Base-by-base conservation (phyloP, 2,888 invertebrate species). In the Petrolisthes manimaculis region DNA sequence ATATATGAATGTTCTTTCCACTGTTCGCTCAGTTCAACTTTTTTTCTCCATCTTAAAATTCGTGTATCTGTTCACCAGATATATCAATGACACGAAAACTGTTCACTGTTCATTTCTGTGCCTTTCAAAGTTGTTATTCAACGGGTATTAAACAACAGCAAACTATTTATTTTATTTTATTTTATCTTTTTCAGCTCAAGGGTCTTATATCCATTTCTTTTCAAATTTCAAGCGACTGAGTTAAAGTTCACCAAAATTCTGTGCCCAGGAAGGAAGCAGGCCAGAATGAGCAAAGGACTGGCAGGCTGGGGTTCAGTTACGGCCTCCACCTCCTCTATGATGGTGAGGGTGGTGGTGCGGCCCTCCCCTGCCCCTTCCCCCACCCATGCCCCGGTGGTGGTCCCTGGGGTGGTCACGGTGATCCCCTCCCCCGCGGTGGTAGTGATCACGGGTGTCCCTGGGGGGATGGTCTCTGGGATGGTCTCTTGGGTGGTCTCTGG, bases 351-450 rank as follows among this genome's bases (percentile, higher is more conserved):
- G 87, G 51, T 87, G 84, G 80, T 83, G 87, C 3, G 83, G 83
- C 6, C 87, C 87, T 61, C 87, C 87, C n/a, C 87, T 69, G 12
- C 85, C 85, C 5, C 85, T 67, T 37, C 87, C 87, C n/a, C 87
- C 87, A 74, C 87, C 87, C 21, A 87, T 80, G 2, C 87, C 87
- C 14, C 87, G 78, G 74, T 83, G 84, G 75, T 86, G 84, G 75
- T 88, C 83, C 21, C 86, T 83, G 54, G 89, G 84, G 69, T 86
- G 81, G 75, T 89, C 84, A 69, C 88, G 84, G 54, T 85, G 81
- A 37, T 85, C 86, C n/a, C 89, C 53, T 21, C 80, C 61, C 21
- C 85, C 83, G n/a, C 87, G 78, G 9, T 87, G 85, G 78, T 88
- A 89, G 67, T 85, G 88, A 53, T 88, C 88, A 12, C 88, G 80